These are phyloP conservation scores for Cassiopea andromeda DNA, from an alignment of 30 jellyfish, hydroid and myxozoan species.

Conservation along the genomic window DNA sequence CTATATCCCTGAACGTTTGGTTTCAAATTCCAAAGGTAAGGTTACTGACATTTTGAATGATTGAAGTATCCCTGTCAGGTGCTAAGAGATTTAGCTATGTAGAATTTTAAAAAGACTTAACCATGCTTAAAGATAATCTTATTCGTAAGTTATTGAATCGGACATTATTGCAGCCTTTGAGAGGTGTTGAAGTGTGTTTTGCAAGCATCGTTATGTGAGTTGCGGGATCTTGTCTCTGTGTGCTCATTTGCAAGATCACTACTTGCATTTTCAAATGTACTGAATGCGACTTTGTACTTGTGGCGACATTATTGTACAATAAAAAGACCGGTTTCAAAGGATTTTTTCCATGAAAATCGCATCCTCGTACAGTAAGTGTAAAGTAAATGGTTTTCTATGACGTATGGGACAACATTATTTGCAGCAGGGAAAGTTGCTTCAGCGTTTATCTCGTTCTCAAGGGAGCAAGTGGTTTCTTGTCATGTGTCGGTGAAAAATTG, in stretches of 20 bases:
- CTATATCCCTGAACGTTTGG: not conserved
- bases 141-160: conserved; percentile 63
- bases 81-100: conserved; percentile 75
- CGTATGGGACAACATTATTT: not conserved
- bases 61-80: conserved; percentile 68
- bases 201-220: conserved; percentile 2
- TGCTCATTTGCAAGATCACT: conserved; percentile 39
- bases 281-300: conserved; percentile 28
- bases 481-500: not conserved
- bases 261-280: not conserved
- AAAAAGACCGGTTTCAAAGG: conserved; percentile 14
- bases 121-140: conserved; percentile 76
- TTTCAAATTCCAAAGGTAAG: conserved; percentile 43
- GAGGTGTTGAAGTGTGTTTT: conserved; percentile 60
- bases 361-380: not conserved
- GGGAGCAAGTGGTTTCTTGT: not conserved
- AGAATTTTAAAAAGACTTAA: conserved; percentile 78
- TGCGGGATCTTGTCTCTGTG: conserved; percentile 3
- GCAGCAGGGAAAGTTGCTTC: not conserved
- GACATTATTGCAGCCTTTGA: conserved; percentile 40
- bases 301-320: conserved; percentile 41
- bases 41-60: conserved; percentile 2
- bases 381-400: not conserved
- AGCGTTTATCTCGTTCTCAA: not conserved
- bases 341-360: conserved; percentile 24